A percentile compares a stretch with the other conserved stretches of the same genome.
Conservation (phyloP, 2,888 invertebrate species). For the Melanargia galathea region DNA sequence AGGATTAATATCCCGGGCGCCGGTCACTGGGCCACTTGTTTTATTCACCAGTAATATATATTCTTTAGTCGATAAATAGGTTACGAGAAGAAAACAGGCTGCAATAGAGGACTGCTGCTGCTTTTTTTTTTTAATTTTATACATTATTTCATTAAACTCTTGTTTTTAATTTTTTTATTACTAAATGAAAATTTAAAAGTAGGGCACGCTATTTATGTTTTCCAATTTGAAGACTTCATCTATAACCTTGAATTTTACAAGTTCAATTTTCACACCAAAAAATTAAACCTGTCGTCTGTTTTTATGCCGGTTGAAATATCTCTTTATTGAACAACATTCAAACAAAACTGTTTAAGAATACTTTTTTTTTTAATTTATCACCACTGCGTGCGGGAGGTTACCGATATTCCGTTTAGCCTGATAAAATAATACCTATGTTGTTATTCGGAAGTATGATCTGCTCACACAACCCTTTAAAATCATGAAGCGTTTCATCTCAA, state of each 20-base stretch:
- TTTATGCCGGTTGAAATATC: too few relatives aligned
- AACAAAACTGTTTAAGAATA: too few relatives aligned
- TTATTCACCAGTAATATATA: slow-evolving; percentile 29
- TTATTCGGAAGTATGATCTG: slow-evolving; percentile 9
- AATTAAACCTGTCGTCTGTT: too few relatives aligned
- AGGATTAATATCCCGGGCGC: slow-evolving; percentile 41
- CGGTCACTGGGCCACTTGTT: slow-evolving; percentile 45
- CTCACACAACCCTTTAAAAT: slow-evolving; percentile 37
- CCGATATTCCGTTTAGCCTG: background rate
- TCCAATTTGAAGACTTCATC: too few relatives aligned
- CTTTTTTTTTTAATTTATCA: too few relatives aligned
- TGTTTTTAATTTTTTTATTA: background rate
- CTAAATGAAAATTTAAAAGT: too few relatives aligned
- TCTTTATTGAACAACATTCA: too few relatives aligned
- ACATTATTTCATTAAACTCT: too few relatives aligned
- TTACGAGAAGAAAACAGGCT: background rate
- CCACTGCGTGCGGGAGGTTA: too few relatives aligned
- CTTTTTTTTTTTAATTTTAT: background rate
- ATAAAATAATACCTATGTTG: background rate
- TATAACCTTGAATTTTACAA: too few relatives aligned
- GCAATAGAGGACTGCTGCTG: background rate
- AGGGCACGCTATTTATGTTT: too few relatives aligned
- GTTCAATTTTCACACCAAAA: too few relatives aligned
- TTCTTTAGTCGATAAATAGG: slow-evolving; percentile 17
- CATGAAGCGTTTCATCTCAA: slow-evolving; percentile 31